Evolutionary conservation across 2,888 invertebrate species (phyloP).

Genomic region (Thecocarcelia acutangulata): DNA sequence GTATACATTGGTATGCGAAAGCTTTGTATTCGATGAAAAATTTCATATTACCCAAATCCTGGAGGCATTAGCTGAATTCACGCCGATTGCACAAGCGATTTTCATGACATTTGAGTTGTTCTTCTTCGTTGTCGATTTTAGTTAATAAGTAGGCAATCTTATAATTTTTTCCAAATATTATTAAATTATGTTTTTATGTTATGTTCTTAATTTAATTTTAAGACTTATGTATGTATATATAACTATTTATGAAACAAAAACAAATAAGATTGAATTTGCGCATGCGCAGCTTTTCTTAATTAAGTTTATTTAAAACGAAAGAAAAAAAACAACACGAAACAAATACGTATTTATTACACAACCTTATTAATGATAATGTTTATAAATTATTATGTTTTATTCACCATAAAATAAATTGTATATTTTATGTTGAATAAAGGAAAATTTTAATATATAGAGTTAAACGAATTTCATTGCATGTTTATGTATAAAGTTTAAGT

Average conservation of each 20-base stretch:
- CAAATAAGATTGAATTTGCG: slow-evolving; percentile 37
- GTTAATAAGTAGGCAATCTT: slow-evolving; percentile 70
- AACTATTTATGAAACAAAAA: slow-evolving; percentile 15
- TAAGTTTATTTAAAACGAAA: slow-evolving; percentile 35
- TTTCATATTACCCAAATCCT: slow-evolving; percentile 85
- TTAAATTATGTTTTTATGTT: slow-evolving; percentile 42
- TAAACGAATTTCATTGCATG: no score
- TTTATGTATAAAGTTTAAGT: no score
- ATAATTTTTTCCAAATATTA: slow-evolving; percentile 39
- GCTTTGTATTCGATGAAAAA: slow-evolving; percentile 88
- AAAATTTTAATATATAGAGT: no score
- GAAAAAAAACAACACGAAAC: no score
- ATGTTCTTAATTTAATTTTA: slow-evolving; percentile 15
- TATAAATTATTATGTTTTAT: neutral
- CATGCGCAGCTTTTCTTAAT: slow-evolving; percentile 42
- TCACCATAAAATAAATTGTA: no score
- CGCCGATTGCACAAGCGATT: neutral
- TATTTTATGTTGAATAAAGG: neutral
- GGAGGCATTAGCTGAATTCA: slow-evolving; percentile 78
- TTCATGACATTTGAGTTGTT: slow-evolving; percentile 27
- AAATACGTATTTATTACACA: slow-evolving; percentile 25
- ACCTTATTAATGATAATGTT: slow-evolving; percentile 3
- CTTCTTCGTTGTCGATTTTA: slow-evolving; percentile 39
- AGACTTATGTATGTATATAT: slow-evolving; percentile 37
- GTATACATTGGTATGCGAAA: slow-evolving; percentile 95